Base-by-base conservation (phyloP, 2,797 vertebrate species). In the Synaphobranchus kaupii region DNA sequence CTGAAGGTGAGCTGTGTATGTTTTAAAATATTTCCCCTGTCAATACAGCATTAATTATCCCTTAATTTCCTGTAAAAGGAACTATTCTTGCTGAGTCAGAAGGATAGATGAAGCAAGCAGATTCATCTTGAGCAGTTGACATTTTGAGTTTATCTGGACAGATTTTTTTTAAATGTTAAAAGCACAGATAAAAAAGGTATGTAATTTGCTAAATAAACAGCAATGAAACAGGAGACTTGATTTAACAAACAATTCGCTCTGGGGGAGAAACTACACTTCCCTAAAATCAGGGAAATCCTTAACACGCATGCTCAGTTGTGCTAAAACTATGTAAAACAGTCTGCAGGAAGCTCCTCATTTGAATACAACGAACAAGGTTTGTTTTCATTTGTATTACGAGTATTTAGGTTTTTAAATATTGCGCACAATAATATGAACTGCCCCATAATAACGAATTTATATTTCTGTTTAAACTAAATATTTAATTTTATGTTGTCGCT, bases 301-400 rank as follows among this genome's bases (percentile, higher is more conserved):
- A 4, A 4, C 2, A 89, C 95, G 94, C 94, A 95, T 0, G 91
- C 93, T 90, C 92, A 93, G 81, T 4, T 2, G 22, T 60, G 93
- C 93, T 76, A 44, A 39, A 15, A 44, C 34, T 94, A 95, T 86
- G 93, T 91, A 91, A 91, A 91, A 93, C 91, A 88, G 31, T 76
- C 15, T 44, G 90, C 93, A 94, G 95, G 95, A 96, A 96, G 94
- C 92, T 88, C 31, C 73, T 76, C 85, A 87, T 88, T 89, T 93
- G 90, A 90, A 93, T 87, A 93, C 90, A 89, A 47, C 89, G 90
- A 89, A 93, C 90, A 92, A 92, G 94, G 92, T 93, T 89, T 86
- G 92, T 94, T 93, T 93, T 92, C 93, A 94, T 93, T 90, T 94
- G 92, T 60, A 89, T 90, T 48, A n/a, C 86, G 39, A 89, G 86